Evolutionary conservation across 2,888 invertebrate genomes (phyloP), one percentile per base, ranked within the genome.

Genomic region (Ochlodes sylvanus): DNA sequence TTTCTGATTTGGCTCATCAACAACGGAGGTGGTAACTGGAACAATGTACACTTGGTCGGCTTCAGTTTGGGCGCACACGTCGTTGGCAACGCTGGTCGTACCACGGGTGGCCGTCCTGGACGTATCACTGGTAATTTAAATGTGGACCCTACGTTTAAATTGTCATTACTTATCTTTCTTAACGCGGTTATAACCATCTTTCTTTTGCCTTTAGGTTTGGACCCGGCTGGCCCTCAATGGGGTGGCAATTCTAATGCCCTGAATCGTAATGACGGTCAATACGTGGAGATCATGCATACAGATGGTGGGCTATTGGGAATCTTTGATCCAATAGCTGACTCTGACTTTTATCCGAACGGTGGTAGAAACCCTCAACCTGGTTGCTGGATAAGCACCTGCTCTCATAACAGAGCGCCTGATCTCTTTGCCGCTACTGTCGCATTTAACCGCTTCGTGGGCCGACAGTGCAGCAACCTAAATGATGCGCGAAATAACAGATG

Each of bases 31-130:
- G 85, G 84, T n/a, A 79, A 84, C 74, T 86, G 84, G 83, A 81
- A 82, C 69, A 82, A 83, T 19, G 77, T 89, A 1, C 90, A 90
- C 69, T 71, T 90, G 42, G 79, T 88, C 32, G 89, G 89, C 42
- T 85, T 84, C 81, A 89, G 89, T 74, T 80, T 89, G 70, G 90
- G 87, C 1, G 85, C 83, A 19, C 85, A 87, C 66, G 74, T 83
- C 2, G 79, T 80, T 4, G 86, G 84, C 1, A 79, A 74, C 34
- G 82, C 81, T 63, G 83, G 84, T 0, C 78, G 84, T 17, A 60
- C 63, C 5, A 73, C 74, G 47, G 72, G 75, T 6, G 73, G 77
- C 10, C 68, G 71, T 9, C 55, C 74, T 7, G 66, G 64, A 0
- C 74, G 81, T 61, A 69, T 79, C 7, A 82, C 79, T 42, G 79